These are phyloP conservation scores for Urophycis tenuis DNA, from an alignment of 2,797 vertebrate species.

Conservation along the genomic window DNA sequence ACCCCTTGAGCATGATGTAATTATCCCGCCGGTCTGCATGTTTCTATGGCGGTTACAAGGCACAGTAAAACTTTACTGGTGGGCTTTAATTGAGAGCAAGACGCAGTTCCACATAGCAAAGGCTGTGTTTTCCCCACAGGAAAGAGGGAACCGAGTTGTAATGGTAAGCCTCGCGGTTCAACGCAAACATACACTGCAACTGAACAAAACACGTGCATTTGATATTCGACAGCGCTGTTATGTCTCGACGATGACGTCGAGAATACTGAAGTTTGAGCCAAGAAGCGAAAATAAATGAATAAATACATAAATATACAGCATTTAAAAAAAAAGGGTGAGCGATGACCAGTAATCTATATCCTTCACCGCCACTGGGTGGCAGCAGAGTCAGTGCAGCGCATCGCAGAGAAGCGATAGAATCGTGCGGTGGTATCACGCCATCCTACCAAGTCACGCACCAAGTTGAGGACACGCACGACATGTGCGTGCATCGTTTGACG, in stretches of 20 bases:
- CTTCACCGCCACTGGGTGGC: not conserved
- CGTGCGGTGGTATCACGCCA: not conserved
- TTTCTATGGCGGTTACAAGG: slow-evolving; percentile 39
- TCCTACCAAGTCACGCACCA: not conserved
- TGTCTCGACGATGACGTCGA: not conserved
- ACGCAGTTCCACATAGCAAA: slow-evolving; percentile 17
- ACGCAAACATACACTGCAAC: not conserved
- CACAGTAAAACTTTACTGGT: slow-evolving; percentile 47
- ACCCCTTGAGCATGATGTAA: slow-evolving; percentile 3
- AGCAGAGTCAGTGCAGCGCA: not conserved
- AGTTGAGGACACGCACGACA: not conserved
- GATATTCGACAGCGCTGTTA: not conserved
- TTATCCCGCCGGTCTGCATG: slow-evolving; percentile 37
- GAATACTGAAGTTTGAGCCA: not conserved
- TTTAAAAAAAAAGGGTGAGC: not conserved
- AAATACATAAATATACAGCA: not conserved
- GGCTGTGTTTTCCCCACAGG: not conserved
- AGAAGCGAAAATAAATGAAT: not conserved
- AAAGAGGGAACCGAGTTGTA: not conserved
- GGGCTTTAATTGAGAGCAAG: slow-evolving; percentile 43
- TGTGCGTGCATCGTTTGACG: not conserved
- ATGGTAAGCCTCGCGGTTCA: not conserved
- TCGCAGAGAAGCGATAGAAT: not conserved
- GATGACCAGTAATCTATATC: not conserved
- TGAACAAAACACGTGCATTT: too few species aligned